Base-by-base conservation (phyloP, 2,113 vertebrate species). In the Chaenocephalus aceratus region DNA sequence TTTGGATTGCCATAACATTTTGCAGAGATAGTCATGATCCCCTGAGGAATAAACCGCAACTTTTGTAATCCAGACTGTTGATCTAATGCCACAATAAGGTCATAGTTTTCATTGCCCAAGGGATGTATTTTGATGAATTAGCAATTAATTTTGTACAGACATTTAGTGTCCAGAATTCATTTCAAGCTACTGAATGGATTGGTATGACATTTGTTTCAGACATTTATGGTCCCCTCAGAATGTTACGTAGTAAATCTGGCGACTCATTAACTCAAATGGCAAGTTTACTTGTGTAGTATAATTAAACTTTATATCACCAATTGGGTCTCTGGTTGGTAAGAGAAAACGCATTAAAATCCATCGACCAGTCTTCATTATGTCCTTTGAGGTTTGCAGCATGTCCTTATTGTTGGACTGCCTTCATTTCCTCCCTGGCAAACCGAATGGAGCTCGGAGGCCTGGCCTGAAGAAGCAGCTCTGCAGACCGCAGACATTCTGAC, bases 311-410 rank as follows among this genome's bases (percentile, higher is more conserved):
- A 23, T 71, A 52, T 54, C n/a, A 16, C 52, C 30, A n/a, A 5
- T 26, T 26, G 56, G 9, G 21, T 51, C 26, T 70, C 34, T 64
- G 13, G 34, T 72, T 3, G 18, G 41, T n/a, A 36, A 44, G 16
- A 71, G 30, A 59, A 64, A 18, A 48, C 64, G 5, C 36, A 41
- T 77, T 54, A 4, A 80, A 80, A 70, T 15, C n/a, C 0, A 49
- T 56, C 12, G 54, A 54, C 80, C 84, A 81, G 72, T 73, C 88
- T 88, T 79, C 8, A 79, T 76, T 83, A 66, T 72, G 61, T 81
- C 71, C 60, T 83, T 13, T 78, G 61, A 58, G 65, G 65, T 63
- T 82, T 84, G 66, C 57, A 59, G 52, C 34, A 16, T 15, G 61
- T 84, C 85, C 13, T 73, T 73, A 54, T 64, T 88, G 75, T 79